Base-by-base conservation (phyloP, 1,140 invertebrate species). In the Proales similis region DNA sequence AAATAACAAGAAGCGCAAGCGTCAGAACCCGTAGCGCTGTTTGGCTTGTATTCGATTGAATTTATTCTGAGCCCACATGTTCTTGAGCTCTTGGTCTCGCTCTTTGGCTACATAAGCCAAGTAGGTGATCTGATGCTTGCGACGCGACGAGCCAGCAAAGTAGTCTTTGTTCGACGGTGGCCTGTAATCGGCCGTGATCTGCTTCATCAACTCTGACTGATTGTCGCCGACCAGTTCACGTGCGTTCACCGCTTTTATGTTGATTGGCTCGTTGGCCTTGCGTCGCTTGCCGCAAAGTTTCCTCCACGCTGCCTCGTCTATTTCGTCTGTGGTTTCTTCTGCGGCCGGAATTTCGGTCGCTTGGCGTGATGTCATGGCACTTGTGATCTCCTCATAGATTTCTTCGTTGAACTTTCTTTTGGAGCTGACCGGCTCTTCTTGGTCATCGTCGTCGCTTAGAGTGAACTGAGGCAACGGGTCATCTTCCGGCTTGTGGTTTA, bases 111-210 rank as follows among this genome's bases (percentile, higher is more conserved):
- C 51, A 42, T 57, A 42, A 4, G 51, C 51, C 29, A 57, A 57
- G 32, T 57, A 57, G 14, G 51, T 57, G 2, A 57, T 29, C n/a
- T 57, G 51, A 27, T 57, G 51, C 2, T 36, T 57, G 17, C 32
- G 29, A 17, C 36, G 14, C 4, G 51, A 57, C 2, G 51, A 57
- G 4, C 36, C 39, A 2, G 17, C n/a, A 57, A 57, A 57, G 14
- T 57, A 57, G 33, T 57, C 51, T 42, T 57, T 57, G 17, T 57
- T 57, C 3, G 51, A 57, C 4, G 51, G 51, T 12, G 51, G 51
- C 6, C 22, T 29, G 24, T 57, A 57, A 2, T 57, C 51, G 12
- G 26, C 30, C 4, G 51, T 57, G 6, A 57, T 57, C 45, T 57
- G 51, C 22, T 57, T 57, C 9, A 57, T 26, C n/a, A 57, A 24